Percentiles rank a stretch among this genome's conserved stretches.
Conservation (phyloP, 2,113 vertebrate species). For the Girardinichthys multiradiatus region DNA sequence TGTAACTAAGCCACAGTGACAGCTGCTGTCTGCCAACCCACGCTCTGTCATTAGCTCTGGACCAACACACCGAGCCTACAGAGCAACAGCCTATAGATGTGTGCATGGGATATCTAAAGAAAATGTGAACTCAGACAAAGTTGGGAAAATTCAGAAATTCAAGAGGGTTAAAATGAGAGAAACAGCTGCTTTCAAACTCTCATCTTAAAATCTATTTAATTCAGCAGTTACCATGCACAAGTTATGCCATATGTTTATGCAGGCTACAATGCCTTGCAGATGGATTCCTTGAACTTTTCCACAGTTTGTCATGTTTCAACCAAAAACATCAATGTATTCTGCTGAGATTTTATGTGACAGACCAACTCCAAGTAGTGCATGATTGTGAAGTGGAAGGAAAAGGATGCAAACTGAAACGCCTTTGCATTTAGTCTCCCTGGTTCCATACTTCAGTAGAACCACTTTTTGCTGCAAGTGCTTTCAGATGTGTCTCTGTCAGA, state of each 20-base stretch:
- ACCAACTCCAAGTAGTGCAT: not conserved
- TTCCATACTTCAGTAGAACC: not conserved
- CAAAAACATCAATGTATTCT: not conserved
- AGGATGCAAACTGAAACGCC: too few species aligned
- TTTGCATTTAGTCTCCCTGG: too few species aligned
- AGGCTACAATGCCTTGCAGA: not conserved
- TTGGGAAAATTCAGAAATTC: not conserved
- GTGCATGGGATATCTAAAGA: not conserved
- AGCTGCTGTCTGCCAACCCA: slow-evolving; percentile 68
- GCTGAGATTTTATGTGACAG: not conserved
- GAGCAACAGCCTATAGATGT: slow-evolving; percentile 39
- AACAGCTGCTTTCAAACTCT: not conserved
- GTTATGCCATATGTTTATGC: not conserved
- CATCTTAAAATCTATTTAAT: not conserved
- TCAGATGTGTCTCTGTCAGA: not conserved
- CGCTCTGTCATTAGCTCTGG: slow-evolving; percentile 49
- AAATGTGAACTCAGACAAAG: not conserved
- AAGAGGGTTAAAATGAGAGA: not conserved
- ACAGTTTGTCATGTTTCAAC: not conserved
- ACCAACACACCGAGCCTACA: slow-evolving; percentile 19
- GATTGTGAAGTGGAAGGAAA: not conserved
- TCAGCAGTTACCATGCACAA: not conserved
- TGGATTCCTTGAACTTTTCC: not conserved
- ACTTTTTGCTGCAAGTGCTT: not conserved
- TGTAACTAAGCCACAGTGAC: slow-evolving; percentile 66